Percentiles rank a stretch among this genome's conserved stretches.
Conservation (phyloP, 2,113 vertebrate species). For the Vulpes lagopus region DNA sequence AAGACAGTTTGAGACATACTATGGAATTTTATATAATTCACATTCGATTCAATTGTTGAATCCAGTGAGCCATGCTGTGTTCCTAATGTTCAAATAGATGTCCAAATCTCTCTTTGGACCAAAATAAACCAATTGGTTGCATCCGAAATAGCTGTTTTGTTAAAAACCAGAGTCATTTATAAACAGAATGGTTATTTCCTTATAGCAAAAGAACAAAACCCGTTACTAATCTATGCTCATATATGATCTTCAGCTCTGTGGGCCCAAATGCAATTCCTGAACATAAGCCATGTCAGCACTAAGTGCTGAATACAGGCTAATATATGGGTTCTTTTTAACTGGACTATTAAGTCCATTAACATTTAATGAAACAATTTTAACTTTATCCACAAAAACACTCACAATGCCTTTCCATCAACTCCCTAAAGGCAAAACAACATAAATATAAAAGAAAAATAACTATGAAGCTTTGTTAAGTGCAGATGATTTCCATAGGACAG, state of each 20-base stretch:
- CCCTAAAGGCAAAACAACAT: conserved; percentile 69
- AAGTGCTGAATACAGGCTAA: conserved; percentile 77
- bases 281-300: conserved; percentile 64
- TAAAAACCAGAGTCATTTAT: conserved; percentile 74
- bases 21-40: not conserved
- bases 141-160: conserved; percentile 63
- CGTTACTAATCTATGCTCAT: conserved; percentile 68
- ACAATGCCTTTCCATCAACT: conserved; percentile 58
- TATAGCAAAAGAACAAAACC: conserved; percentile 64
- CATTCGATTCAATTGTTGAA: not conserved
- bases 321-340: conserved; percentile 74
- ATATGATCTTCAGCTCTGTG: conserved; percentile 39
- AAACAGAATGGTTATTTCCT: conserved; percentile 65
- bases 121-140: conserved; percentile 65
- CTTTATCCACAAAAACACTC: conserved; percentile 56
- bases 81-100: conserved; percentile 49
- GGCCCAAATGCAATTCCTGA: conserved; percentile 80
- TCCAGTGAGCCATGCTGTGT: conserved; percentile 11
- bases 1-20: not conserved
- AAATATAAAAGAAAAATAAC: conserved; percentile 75
- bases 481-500: conserved; percentile 25
- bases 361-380: conserved; percentile 81
- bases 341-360: conserved; percentile 81
- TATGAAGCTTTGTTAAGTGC: conserved; percentile 3
- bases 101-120: conserved; percentile 62